Conservation (phyloP, 2,888 invertebrate species). For the Steinernema carpocapsae region DNA sequence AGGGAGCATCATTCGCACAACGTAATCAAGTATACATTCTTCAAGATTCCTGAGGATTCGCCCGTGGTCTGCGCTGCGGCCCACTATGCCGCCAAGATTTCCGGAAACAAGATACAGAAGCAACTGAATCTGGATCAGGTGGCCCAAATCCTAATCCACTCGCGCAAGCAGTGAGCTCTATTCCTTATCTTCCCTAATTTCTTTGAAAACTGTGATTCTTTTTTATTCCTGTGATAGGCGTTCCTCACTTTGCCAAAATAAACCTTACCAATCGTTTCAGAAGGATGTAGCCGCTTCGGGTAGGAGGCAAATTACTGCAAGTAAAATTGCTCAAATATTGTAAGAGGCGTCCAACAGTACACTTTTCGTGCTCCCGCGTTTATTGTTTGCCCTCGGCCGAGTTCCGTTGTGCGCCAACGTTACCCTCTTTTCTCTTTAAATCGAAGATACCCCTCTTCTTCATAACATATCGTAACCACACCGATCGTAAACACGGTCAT, state of each 20-base stretch:
- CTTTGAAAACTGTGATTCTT: too few species aligned
- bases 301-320: too few species aligned
- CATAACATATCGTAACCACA: neutral
- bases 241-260: too few species aligned
- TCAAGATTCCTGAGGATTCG: neutral
- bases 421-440: neutral
- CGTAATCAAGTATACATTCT: neutral
- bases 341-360: too few species aligned
- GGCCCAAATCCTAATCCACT: neutral
- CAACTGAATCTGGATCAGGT: neutral
- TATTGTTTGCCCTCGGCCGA: too few species aligned
- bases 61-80: conserved; percentile 13
- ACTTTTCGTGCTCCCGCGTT: neutral
- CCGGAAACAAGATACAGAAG: neutral
- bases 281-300: too few species aligned
- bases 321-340: too few species aligned
- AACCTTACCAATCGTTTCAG: too few species aligned
- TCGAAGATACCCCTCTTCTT: neutral
- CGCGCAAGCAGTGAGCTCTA: neutral
- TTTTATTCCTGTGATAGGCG: too few species aligned
- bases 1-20: conserved; percentile 2
- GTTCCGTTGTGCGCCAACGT: neutral
- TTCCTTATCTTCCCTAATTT: too few species aligned
- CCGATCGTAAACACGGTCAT: too few species aligned
- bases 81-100: conserved; percentile 14